Evolutionary conservation across 1,140 invertebrate species (phyloP), one percentile per base, ranked within the genome.

Genomic region (Rhysida immarginata): DNA sequence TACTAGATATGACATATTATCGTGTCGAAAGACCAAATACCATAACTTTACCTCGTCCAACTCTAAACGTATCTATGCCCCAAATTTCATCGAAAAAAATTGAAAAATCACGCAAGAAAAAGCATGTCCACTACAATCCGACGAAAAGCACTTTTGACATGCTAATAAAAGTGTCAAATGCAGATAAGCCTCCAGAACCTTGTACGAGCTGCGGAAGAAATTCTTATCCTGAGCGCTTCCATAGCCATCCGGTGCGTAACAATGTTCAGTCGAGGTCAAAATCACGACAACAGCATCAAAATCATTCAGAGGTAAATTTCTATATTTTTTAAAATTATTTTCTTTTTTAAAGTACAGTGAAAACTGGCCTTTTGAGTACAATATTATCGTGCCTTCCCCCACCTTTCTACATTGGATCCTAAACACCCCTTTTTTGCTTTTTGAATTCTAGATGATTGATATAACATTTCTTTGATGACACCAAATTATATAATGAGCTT

Each of bases 221-320:
- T 0, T 71, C 76, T 59, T 72, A 74, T 35, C 78, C 78, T 0
- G 78, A 80, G 59, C 65, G 77, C 3, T 74, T 79, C 43, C 78
- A 80, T 61, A 79, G 76, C 63, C 78, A 80, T 62, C 77, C 76
- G 5, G 69, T 66, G 21, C 8, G 49, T 8, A 5, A 16, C 21
- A 25, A 3, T 5, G 13, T 13, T 25, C 49, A 20, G 26, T 14
- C 23, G 14, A 21, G 49, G 49, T 5, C 49, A 21, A 52, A 29
- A 41, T 2, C 25, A 26, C 21, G 20, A 16, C 26, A n/a, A n/a
- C n/a, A n/a, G n/a, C n/a, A n/a, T n/a, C n/a, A n/a, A n/a, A n/a
- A n/a, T n/a, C n/a, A n/a, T n/a, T n/a, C n/a, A n/a, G n/a, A n/a
- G n/a, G n/a, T n/a, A n/a, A n/a, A n/a, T n/a, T n/a, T n/a, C n/a